Evolutionary conservation across 2,888 invertebrate species (phyloP).

Genomic region (Pollenia angustigena): DNA sequence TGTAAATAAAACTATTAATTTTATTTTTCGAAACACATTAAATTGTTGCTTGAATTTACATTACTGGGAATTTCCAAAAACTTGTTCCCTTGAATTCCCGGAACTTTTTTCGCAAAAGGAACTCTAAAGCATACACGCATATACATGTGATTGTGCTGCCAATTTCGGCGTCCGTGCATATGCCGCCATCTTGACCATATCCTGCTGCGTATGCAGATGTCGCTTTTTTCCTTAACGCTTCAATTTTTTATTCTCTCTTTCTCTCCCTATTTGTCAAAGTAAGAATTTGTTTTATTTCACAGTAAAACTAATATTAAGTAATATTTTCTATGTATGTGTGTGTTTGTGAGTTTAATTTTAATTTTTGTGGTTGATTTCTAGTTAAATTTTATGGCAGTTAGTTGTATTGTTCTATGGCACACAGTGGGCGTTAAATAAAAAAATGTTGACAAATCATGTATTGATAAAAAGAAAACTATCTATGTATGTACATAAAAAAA

Average conservation of each 20-base stretch:
- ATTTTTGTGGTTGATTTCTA: slow-evolving; percentile 59
- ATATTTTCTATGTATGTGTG: not conserved
- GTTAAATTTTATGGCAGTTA: slow-evolving; percentile 61
- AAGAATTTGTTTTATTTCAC: slow-evolving; percentile 7
- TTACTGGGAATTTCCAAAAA: no score
- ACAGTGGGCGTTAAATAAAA: not conserved
- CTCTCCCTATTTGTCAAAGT: not conserved
- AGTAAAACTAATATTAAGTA: slow-evolving; percentile 15
- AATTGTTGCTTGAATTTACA: no score
- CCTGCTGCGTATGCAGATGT: slow-evolving; percentile 80
- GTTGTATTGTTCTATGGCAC: slow-evolving; percentile 12
- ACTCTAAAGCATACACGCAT: no score
- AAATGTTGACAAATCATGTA: no score
- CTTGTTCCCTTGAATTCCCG: no score
- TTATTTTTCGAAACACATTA: no score
- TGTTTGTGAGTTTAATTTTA: not conserved
- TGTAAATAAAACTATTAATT: no score
- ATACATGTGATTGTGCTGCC: not conserved
- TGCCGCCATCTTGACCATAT: slow-evolving; percentile 80
- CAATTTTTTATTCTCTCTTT: not conserved
- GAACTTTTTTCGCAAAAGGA: no score
- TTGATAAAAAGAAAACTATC: no score
- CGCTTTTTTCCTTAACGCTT: slow-evolving; percentile 39
- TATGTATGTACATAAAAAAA: no score
- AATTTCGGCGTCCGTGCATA: slow-evolving; percentile 56